phyloP scores from a whole-genome alignment of 1,140 invertebrate species.

The Chymomyza costata region DNA sequence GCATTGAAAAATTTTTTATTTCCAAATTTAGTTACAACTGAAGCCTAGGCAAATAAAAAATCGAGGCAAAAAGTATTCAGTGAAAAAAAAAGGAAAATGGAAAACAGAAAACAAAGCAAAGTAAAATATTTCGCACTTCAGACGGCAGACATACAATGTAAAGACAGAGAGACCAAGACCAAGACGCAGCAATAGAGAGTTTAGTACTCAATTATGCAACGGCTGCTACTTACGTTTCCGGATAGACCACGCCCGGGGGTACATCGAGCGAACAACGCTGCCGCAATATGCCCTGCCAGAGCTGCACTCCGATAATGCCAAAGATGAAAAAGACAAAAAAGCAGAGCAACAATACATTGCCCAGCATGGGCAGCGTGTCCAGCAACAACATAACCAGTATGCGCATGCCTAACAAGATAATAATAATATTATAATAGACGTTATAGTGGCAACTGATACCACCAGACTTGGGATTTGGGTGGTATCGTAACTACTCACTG shows the following conservation, averaged over 20 bases:
- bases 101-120: not conserved
- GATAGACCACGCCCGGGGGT: slow-evolving; percentile 81
- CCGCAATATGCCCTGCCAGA: slow-evolving; percentile 97
- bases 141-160: too few relatives aligned
- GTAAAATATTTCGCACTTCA: too few relatives aligned
- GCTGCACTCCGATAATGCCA: slow-evolving; percentile 98
- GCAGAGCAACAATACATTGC: slow-evolving; percentile 97
- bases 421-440: not conserved
- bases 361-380: slow-evolving; percentile 99
- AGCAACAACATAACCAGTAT: slow-evolving; percentile 99
- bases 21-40: not conserved
- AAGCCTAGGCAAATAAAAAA: slow-evolving; percentile 15
- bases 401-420: slow-evolving; percentile 88
- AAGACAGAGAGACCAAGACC: too few relatives aligned
- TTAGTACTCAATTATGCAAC: not conserved
- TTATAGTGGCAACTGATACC: not conserved
- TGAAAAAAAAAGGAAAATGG: slow-evolving; percentile 21
- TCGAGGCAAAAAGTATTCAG: slow-evolving; percentile 3
- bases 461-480: not conserved
- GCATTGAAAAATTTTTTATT: not conserved
- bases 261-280: slow-evolving; percentile 92
- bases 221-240: slow-evolving; percentile 81
- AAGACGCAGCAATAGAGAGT: too few relatives aligned
- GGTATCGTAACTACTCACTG: slow-evolving; percentile 93
- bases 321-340: slow-evolving; percentile 99